Base-by-base conservation (phyloP, 2,888 invertebrate genomes). In the Lottia gigantea region DNA sequence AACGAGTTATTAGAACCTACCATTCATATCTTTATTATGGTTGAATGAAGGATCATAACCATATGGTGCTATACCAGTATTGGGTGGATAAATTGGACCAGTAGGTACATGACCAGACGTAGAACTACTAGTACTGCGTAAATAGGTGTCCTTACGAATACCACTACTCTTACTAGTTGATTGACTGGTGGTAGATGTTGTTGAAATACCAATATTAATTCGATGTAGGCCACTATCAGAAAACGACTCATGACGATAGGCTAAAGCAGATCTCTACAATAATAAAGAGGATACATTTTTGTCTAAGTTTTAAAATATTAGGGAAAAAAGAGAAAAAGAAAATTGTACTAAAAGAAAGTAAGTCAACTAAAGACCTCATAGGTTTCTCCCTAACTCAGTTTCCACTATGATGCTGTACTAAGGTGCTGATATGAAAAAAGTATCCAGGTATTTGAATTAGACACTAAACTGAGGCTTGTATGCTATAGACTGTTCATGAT, bases 121-220 rank as follows among this genome's bases (percentile, higher is more conserved):
- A 4, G 88, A 87, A 12, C 87, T 87, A 70, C 83, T 85, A 45
- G 83, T 85, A 68, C 84, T 83, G 75, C 83, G 82, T 63, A 86
- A 76, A 74, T 87, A 87, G 68, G 85, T 83, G 68, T 87, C 87
- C 14, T 96, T 95, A 16, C 71, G 95, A 46, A 96, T 95, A 40
- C 81, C 96, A 16, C 97, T 97, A 67, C 80, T 82, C 89, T 97
- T 97, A 66, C 95, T 96, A 0, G 97, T 97, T 46, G 96, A 96
- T 76, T 96, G 91, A 0, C 96, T 96, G 0, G 97, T 97, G 0
- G 97, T 97, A 73, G 96, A 96, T 0, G 96, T 96, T 0, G 96
- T 95, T 15, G 97, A 96, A 80, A 97, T 96, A 46, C 97, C 97
- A 75, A 96, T 93, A 87, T 87, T 88, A 49, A 83, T 77, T 6